Evolutionary conservation across 2,888 invertebrate genomes (phyloP).

Genomic region (Leptinotarsa juncta): DNA sequence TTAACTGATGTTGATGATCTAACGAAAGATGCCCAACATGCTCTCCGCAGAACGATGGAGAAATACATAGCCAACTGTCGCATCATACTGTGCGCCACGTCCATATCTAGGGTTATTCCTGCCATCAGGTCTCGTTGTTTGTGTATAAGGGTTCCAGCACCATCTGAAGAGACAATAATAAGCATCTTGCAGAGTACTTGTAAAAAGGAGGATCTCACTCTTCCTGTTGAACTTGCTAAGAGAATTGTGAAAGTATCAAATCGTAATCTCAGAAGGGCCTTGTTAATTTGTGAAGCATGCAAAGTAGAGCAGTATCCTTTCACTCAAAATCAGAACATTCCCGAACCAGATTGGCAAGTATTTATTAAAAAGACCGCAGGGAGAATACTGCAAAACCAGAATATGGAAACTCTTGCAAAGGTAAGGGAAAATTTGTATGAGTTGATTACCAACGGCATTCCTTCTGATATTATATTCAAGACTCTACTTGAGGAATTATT

Average conservation of each 20-base stretch:
- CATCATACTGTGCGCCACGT: constrained; percentile 92
- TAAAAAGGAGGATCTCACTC: constrained; percentile 82
- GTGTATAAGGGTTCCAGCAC: constrained; percentile 91
- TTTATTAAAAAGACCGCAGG: constrained; percentile 88
- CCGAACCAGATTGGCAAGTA: constrained; percentile 93
- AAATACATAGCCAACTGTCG: constrained; percentile 96
- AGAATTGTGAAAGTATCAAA: constrained; percentile 83
- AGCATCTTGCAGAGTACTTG: constrained; percentile 71
- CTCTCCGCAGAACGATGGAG: constrained; percentile 98
- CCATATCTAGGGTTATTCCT: constrained; percentile 95
- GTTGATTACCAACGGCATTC: constrained; percentile 92
- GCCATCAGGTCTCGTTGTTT: constrained; percentile 95
- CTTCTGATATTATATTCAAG: constrained; percentile 91
- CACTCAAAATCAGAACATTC: constrained; percentile 79
- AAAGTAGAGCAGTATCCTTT: constrained; percentile 93
- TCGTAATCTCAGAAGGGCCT: constrained; percentile 90
- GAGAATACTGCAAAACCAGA: constrained; percentile 75
- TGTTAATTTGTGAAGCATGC: constrained; percentile 94
- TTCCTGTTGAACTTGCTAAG: constrained; percentile 82
- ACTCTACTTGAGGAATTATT: constrained; percentile 86
- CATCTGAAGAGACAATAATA: constrained; percentile 82
- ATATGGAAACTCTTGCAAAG: constrained; percentile 84
- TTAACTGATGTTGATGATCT: constrained; percentile 95
- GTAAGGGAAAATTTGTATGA: constrained; percentile 93
- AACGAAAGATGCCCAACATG: constrained; percentile 98